Conservation (phyloP, 2,113 vertebrate species). For the Pao palembangensis region DNA sequence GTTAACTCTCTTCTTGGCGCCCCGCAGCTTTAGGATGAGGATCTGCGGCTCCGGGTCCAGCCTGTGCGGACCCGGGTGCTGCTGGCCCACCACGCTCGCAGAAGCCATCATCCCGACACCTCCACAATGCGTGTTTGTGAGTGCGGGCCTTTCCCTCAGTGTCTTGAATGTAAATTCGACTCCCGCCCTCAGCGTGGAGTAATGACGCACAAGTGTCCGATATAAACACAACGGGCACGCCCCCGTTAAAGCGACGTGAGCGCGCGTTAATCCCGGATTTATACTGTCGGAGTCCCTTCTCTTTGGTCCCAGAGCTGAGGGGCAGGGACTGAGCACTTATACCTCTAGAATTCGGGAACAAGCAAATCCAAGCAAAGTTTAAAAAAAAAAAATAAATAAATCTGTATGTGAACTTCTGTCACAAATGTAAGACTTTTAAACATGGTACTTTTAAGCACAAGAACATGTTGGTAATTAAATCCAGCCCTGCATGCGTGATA, state of each 20-base stretch:
- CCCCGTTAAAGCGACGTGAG: constrained; percentile 52
- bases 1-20: constrained; percentile 56
- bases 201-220: constrained; percentile 48
- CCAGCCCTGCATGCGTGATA: no score
- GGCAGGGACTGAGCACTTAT: no score
- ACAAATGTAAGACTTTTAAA: no score
- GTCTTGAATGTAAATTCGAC: constrained; percentile 63
- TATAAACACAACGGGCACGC: constrained; percentile 47
- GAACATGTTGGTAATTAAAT: no score
- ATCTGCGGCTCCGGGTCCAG: constrained; percentile 71
- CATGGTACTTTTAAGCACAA: no score
- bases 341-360: no score
- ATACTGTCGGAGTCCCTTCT: no score
- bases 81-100: constrained; percentile 72
- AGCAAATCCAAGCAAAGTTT: no score
- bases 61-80: constrained; percentile 68
- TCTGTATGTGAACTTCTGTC: no score
- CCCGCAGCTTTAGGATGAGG: constrained; percentile 64
- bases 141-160: constrained; percentile 34
- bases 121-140: constrained; percentile 8
- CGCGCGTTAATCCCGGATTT: constrained; percentile 44
- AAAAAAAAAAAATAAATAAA: no score
- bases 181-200: constrained; percentile 46
- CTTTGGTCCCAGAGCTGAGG: no score
- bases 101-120: constrained; percentile 74